These are phyloP conservation scores for Sorex araneus DNA, from an alignment of 2,113 vertebrate species.

Conservation along the genomic window DNA sequence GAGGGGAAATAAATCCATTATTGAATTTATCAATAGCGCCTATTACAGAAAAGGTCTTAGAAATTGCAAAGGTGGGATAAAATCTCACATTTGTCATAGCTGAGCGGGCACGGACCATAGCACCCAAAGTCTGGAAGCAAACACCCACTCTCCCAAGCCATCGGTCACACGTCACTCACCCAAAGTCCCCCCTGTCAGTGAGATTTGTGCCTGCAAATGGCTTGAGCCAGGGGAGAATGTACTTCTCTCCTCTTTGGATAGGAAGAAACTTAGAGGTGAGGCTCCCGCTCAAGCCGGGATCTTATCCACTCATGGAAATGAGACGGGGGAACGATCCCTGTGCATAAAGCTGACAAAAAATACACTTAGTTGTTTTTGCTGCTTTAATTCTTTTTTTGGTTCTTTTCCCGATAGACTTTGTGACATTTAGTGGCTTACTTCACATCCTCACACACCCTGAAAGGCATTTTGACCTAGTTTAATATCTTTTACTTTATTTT, in stretches of 20 bases:
- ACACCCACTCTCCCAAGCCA: not conserved
- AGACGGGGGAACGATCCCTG: not conserved
- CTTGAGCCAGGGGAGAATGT: constrained; percentile 36
- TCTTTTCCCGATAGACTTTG: too few species aligned
- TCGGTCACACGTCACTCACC: not conserved
- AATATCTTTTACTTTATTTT: too few species aligned
- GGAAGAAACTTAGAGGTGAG: not conserved
- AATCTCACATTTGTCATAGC: not conserved
- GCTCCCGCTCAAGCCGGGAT: not conserved
- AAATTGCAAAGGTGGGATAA: not conserved
- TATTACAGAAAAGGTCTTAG: not conserved
- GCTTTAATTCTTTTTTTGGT: too few species aligned
- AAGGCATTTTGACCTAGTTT: too few species aligned
- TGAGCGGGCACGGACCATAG: not conserved
- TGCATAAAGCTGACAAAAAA: not conserved
- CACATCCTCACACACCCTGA: too few species aligned
- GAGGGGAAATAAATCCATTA: not conserved
- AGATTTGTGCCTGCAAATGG: constrained; percentile 11
- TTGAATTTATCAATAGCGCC: not conserved
- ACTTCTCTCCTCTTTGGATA: not conserved
- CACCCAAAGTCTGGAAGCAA: not conserved
- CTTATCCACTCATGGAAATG: not conserved
- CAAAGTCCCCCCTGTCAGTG: not conserved
- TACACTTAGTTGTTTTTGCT: not conserved
- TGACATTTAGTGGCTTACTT: too few species aligned